Percentiles rank a stretch among this genome's conserved stretches.
Conservation (phyloP, 2,888 invertebrate species). For the Drosophila nr. fundita region DNA sequence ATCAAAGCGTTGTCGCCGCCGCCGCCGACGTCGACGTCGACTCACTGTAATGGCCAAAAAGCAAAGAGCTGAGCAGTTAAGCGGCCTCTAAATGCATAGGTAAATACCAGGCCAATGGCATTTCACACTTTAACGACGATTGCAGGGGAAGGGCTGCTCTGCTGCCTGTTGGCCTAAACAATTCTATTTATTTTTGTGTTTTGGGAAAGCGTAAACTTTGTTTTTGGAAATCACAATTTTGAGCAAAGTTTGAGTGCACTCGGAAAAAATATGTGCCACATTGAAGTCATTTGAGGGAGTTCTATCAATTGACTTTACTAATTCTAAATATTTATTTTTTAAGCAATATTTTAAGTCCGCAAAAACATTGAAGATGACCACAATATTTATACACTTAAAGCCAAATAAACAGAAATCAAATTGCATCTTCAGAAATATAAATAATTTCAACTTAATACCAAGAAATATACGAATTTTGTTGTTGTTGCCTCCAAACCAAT, state of each 20-base stretch:
- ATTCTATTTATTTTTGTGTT: conserved; percentile 33
- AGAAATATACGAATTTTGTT: not conserved
- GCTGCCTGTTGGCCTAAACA: conserved; percentile 65
- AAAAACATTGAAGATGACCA: not conserved
- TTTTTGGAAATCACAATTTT: conserved; percentile 71
- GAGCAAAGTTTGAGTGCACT: conserved; percentile 39
- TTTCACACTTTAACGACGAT: conserved; percentile 71
- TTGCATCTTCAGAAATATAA: not conserved
- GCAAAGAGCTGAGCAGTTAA: conserved; percentile 14
- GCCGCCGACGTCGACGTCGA: conserved; percentile 7
- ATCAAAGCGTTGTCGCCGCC: conserved; percentile 76
- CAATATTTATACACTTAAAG: not conserved
- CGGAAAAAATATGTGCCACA: not conserved
- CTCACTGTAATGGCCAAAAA: conserved; percentile 63
- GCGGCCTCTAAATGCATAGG: conserved; percentile 67
- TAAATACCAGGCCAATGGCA: conserved; percentile 72
- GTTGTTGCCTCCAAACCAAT: not conserved
- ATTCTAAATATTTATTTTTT: not conserved
- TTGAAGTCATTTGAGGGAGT: not conserved
- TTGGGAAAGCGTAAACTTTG: conserved; percentile 78
- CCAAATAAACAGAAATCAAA: not conserved
- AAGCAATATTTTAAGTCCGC: not conserved
- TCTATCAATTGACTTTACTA: not conserved
- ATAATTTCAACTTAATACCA: not conserved
- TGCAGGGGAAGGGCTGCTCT: conserved; percentile 27